A percentile compares a stretch with the other conserved stretches of the same genome.
Evolutionary conservation across 2,888 invertebrate species (phyloP).

Genomic region (Corythucha ciliata): DNA sequence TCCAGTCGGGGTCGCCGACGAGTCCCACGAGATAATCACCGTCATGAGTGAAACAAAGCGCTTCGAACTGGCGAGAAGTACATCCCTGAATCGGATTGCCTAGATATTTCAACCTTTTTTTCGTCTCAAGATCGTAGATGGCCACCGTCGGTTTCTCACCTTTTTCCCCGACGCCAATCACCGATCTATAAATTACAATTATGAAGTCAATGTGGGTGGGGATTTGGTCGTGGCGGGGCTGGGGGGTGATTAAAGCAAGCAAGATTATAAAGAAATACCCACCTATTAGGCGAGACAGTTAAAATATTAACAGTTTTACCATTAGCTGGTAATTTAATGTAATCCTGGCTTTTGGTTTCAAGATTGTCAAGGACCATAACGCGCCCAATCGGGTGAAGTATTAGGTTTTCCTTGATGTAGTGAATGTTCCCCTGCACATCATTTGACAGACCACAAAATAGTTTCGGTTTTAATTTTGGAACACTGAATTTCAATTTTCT

Average conservation of each 20-base stretch:
- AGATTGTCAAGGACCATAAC: conserved; percentile 66
- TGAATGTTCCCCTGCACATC: conserved; percentile 54
- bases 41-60: conserved; percentile 70
- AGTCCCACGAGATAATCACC: conserved; percentile 70
- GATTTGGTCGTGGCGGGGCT: too few species aligned
- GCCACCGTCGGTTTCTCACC: conserved; percentile 54
- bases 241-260: background rate
- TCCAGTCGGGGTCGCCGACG: conserved; percentile 75
- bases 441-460: conserved; percentile 26
- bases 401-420: conserved; percentile 61
- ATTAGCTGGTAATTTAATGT: conserved; percentile 58
- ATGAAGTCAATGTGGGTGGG: too few species aligned
- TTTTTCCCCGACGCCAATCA: conserved; percentile 47
- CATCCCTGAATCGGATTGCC: conserved; percentile 53
- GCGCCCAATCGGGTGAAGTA: conserved; percentile 61
- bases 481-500: conserved; percentile 13
- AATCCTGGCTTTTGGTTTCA: conserved; percentile 60
- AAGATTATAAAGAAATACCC: conserved; percentile 36
- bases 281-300: conserved; percentile 59
- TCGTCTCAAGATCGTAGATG: conserved; percentile 60
- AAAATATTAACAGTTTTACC: conserved; percentile 53
- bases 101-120: conserved; percentile 58
- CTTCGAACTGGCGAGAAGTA: conserved; percentile 54
- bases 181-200: conserved; percentile 45
- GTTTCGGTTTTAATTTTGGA: conserved; percentile 20